These are phyloP conservation scores for Sebastes ruberrimus DNA, from an alignment of 2,797 vertebrate species.

Conservation along the genomic window DNA sequence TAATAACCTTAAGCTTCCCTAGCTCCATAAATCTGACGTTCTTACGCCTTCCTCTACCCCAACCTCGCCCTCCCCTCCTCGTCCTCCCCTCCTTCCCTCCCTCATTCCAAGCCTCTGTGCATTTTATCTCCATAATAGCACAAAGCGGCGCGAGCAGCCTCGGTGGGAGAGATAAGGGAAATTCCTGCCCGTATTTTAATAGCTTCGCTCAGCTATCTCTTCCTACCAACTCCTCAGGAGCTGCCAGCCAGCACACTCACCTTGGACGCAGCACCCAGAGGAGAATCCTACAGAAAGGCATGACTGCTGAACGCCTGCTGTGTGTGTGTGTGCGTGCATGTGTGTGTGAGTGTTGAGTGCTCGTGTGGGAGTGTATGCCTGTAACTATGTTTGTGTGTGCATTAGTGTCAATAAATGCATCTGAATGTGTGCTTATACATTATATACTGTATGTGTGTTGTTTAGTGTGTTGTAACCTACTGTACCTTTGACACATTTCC, in stretches of 20 bases:
- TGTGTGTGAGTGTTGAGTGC: not conserved
- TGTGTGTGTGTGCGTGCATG: constrained; percentile 13
- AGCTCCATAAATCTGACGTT: constrained; percentile 86
- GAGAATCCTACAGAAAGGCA: constrained; percentile 83
- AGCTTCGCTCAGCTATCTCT: constrained; percentile 88
- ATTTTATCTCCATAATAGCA: constrained; percentile 91
- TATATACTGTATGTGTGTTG: not conserved
- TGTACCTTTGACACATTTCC: not conserved
- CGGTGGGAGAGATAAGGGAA: constrained; percentile 81
- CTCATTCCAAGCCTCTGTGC: constrained; percentile 79
- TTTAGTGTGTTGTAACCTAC: not conserved
- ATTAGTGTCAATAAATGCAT: constrained; percentile 27
- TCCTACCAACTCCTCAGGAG: constrained; percentile 86
- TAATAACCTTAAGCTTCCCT: constrained; percentile 89
- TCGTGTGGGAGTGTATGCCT: constrained; percentile 25
- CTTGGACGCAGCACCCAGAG: constrained; percentile 84
- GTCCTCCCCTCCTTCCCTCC: constrained; percentile 69
- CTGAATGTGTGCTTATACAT: not conserved
- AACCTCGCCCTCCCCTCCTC: constrained; percentile 55
- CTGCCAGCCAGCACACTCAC: constrained; percentile 84
- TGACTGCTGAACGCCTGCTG: constrained; percentile 57
- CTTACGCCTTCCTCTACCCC: constrained; percentile 70
- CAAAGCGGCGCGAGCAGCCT: constrained; percentile 84
- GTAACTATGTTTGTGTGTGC: constrained; percentile 7
- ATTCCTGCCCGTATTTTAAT: constrained; percentile 90